Percentiles rank a stretch among this genome's conserved stretches.
phyloP scores from a whole-genome alignment of 2,888 invertebrate species.

The Electrophaes corylata region DNA sequence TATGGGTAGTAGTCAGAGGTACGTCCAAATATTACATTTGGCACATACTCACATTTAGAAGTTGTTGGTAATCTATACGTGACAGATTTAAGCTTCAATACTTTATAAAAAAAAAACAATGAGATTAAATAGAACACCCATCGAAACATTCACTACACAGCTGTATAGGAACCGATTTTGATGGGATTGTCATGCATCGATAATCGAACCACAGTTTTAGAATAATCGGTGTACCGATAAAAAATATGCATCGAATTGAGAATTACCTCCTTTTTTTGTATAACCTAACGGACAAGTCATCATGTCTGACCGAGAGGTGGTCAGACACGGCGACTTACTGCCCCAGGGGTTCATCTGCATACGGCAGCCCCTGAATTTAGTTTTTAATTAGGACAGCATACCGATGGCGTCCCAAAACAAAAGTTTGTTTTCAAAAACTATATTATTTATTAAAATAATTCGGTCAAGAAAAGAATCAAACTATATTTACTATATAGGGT shows the following conservation, averaged over 20 bases:
- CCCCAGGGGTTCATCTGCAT: conserved; percentile 66
- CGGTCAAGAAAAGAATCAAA: conserved; percentile 58
- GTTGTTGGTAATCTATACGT: too few species aligned
- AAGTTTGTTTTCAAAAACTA: conserved; percentile 40
- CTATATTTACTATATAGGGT: conserved; percentile 68
- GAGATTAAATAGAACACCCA: too few species aligned
- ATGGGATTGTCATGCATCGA: too few species aligned
- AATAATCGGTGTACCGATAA: too few species aligned
- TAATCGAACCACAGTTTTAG: too few species aligned
- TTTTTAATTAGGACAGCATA: conserved; percentile 77
- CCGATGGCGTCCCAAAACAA: conserved; percentile 59
- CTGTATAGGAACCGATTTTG: too few species aligned
- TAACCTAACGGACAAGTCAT: neutral
- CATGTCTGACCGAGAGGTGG: conserved; percentile 61
- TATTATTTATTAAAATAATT: conserved; percentile 74
- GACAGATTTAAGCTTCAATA: too few species aligned
- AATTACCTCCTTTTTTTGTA: neutral
- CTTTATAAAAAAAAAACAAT: too few species aligned
- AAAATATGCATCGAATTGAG: neutral
- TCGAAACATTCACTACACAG: too few species aligned
- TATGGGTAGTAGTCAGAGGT: too few species aligned
- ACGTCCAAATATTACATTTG: too few species aligned
- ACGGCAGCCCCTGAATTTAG: conserved; percentile 71
- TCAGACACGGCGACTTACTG: conserved; percentile 66
- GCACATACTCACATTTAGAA: too few species aligned